A percentile compares a stretch with the other conserved stretches of the same genome.
phyloP scores from a whole-genome alignment of 2,113 vertebrate genomes.

The Oreochromis aureus region DNA sequence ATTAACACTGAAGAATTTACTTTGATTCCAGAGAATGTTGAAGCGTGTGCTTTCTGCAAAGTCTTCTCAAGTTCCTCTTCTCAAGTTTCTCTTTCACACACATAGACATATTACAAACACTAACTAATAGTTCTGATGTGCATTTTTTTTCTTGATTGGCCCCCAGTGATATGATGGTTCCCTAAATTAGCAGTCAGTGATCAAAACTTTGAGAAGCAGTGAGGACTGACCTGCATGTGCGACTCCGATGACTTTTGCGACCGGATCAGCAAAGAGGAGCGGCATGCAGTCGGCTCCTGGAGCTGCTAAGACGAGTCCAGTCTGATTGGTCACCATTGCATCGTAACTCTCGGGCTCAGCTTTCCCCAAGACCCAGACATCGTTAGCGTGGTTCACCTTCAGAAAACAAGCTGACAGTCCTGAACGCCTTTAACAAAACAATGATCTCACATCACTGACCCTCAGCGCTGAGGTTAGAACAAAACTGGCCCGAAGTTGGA shows the following conservation, averaged over 20 bases:
- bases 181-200: neutral
- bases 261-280: constrained; percentile 85
- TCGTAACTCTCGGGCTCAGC: constrained; percentile 82
- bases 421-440: neutral
- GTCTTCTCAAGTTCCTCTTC: neutral
- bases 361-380: constrained; percentile 80
- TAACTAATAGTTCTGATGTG: neutral
- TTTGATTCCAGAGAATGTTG: neutral
- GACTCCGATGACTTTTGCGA: constrained; percentile 81
- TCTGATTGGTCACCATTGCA: constrained; percentile 81
- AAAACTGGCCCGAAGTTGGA: neutral
- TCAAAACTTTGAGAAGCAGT: neutral
- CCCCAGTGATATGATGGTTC: neutral
- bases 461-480: neutral
- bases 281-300: constrained; percentile 94
- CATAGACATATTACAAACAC: neutral
- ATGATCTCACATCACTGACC: neutral
- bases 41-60: neutral
- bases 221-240: constrained; percentile 83
- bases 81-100: neutral
- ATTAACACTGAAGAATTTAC: neutral
- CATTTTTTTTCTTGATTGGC: neutral
- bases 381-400: constrained; percentile 80
- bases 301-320: constrained; percentile 78
- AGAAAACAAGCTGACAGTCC: neutral